Evolutionary conservation across 2,113 vertebrate species (phyloP).

Genomic region (Vireo altiloquus): DNA sequence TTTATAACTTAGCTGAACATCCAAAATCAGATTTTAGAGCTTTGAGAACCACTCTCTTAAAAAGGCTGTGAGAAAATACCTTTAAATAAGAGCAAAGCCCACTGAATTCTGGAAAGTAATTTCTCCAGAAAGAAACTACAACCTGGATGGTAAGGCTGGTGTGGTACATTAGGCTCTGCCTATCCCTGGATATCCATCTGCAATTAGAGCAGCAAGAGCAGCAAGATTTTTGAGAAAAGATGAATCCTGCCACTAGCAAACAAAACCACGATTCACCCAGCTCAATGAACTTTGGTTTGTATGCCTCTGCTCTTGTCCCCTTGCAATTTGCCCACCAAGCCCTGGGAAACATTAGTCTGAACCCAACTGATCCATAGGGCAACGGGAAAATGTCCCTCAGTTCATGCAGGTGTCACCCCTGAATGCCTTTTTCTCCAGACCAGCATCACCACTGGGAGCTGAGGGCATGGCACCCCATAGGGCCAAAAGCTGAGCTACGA

Average conservation of each 20-base stretch:
- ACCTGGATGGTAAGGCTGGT: background rate
- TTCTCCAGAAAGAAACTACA: background rate
- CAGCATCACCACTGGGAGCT: background rate
- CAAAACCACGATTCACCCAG: background rate
- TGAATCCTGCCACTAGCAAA: background rate
- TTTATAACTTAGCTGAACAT: background rate
- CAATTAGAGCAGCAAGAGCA: background rate
- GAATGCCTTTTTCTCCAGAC: background rate
- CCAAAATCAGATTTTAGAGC: background rate
- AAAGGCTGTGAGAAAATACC: background rate
- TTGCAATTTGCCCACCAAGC: background rate
- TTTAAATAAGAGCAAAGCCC: background rate
- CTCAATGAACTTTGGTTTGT: background rate
- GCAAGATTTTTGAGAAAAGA: background rate
- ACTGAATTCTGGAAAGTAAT: background rate
- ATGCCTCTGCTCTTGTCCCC: background rate
- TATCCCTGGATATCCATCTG: background rate
- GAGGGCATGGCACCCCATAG: background rate
- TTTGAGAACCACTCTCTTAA: background rate
- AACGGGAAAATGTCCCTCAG: fast-evolving
- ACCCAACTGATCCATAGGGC: background rate
- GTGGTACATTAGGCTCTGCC: background rate
- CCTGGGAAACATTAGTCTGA: background rate
- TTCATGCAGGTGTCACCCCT: background rate
- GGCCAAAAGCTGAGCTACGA: background rate